These are phyloP conservation scores for Apostichopus californicus DNA, from an alignment of 35 echinoderm and acorn worm species.

Conservation along the genomic window DNA sequence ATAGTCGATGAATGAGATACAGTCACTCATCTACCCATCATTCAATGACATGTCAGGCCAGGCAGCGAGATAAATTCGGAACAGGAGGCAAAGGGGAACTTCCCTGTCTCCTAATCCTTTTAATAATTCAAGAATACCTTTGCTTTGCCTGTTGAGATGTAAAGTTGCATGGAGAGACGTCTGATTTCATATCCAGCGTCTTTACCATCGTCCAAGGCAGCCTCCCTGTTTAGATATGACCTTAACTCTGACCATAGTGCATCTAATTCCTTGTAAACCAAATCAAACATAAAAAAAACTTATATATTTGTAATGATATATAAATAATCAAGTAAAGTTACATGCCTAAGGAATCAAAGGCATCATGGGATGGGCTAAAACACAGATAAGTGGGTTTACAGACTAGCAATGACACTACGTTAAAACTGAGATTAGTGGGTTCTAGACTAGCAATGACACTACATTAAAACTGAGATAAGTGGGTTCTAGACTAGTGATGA, in stretches of 20 bases:
- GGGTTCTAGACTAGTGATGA: no score
- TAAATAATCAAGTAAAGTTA: no score
- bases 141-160: slow-evolving; percentile 67
- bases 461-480: no score
- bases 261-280: slow-evolving; percentile 4
- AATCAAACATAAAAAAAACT: background rate
- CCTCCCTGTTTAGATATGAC: slow-evolving; percentile 25
- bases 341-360: no score
- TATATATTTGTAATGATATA: background rate
- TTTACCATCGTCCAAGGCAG: slow-evolving; percentile 3
- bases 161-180: slow-evolving; percentile 57
- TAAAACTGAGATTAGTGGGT: no score
- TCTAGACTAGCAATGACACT: no score
- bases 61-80: slow-evolving; percentile 46
- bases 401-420: no score
- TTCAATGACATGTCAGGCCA: slow-evolving; percentile 33
- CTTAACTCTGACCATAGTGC: slow-evolving; percentile 17
- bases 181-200: slow-evolving; percentile 61
- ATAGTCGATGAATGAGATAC: background rate
- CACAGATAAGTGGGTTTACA: no score
- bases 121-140: slow-evolving; percentile 52
- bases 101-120: no score
- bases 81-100: no score
- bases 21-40: slow-evolving; percentile 11
- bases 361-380: no score